A percentile compares a stretch with the other conserved stretches of the same genome.
These are phyloP conservation scores for Alosa sapidissima DNA, from an alignment of 2,797 vertebrate species.

Conservation along the genomic window DNA sequence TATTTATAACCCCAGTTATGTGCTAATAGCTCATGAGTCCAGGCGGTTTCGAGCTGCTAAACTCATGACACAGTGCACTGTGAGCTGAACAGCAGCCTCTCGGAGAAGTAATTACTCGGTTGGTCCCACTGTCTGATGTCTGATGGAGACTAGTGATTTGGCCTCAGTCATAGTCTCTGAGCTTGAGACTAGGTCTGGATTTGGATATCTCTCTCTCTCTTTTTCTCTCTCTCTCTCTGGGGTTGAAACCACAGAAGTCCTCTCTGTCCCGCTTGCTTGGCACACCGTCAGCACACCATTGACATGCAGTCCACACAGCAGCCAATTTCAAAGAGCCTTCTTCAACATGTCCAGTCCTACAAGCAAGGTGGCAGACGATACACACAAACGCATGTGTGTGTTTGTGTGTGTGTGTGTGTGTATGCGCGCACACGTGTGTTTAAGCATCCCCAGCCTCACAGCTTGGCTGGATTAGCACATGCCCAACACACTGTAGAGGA, in stretches of 20 bases:
- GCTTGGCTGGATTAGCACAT: not conserved
- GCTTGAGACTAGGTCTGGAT: not conserved
- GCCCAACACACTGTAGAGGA: not conserved
- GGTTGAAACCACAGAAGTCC: not conserved
- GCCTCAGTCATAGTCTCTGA: not conserved
- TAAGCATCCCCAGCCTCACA: too few species aligned
- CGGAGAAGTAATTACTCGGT: not conserved
- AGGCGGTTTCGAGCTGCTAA: not conserved
- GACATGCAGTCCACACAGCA: slow-evolving; percentile 15
- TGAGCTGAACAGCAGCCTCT: not conserved
- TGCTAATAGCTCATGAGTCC: not conserved
- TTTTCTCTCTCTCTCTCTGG: not conserved
- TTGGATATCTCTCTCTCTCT: not conserved
- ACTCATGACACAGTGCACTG: not conserved
- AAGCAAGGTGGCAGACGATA: not conserved
- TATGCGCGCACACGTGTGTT: not conserved
- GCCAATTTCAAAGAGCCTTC: slow-evolving; percentile 6
- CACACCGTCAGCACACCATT: not conserved
- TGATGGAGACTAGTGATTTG: not conserved
- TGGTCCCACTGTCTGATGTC: not conserved
- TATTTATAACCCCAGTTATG: not conserved
- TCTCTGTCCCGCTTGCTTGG: slow-evolving; percentile 8
- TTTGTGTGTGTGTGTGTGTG: not conserved
- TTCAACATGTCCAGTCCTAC: not conserved
- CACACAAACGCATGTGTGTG: not conserved